Conservation (phyloP, 2,797 vertebrate species). For the Lophius americanus region DNA sequence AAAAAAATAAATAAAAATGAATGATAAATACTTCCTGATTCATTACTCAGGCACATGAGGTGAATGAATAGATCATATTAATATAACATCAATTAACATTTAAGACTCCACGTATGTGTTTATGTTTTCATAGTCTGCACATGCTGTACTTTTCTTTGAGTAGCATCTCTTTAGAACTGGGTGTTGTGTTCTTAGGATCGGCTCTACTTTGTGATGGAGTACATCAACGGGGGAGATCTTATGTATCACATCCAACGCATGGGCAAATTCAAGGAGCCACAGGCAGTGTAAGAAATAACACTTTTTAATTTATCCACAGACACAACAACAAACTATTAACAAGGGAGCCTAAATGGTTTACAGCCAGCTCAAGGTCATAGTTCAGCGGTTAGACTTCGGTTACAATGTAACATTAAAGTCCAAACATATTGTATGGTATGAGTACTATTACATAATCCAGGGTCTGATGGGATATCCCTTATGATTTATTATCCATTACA, state of each 20-base stretch:
- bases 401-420: no score
- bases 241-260: slow-evolving; percentile 92
- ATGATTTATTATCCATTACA: no score
- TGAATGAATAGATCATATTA: background rate
- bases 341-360: no score
- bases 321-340: no score
- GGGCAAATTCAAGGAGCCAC: slow-evolving; percentile 87
- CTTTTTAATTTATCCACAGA: no score
- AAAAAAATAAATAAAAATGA: slow-evolving; percentile 36
- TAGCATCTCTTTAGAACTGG: background rate
- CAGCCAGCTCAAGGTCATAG: no score
- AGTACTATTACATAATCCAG: no score
- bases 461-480: no score
- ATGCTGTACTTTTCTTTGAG: slow-evolving; percentile 2
- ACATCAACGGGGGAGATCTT: slow-evolving; percentile 96
- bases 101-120: background rate
- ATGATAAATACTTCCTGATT: slow-evolving; percentile 20
- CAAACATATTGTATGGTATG: no score
- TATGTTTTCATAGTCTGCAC: background rate
- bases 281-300: slow-evolving; percentile 88
- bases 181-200: slow-evolving; percentile 84
- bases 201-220: slow-evolving; percentile 99
- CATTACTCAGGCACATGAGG: slow-evolving; percentile 11
- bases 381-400: no score
- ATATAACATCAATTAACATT: slow-evolving; percentile 1